A percentile compares a stretch with the other conserved stretches of the same genome.
Evolutionary conservation across 2,888 invertebrate species (phyloP).

Genomic region (Eristalinus sepulchralis): DNA sequence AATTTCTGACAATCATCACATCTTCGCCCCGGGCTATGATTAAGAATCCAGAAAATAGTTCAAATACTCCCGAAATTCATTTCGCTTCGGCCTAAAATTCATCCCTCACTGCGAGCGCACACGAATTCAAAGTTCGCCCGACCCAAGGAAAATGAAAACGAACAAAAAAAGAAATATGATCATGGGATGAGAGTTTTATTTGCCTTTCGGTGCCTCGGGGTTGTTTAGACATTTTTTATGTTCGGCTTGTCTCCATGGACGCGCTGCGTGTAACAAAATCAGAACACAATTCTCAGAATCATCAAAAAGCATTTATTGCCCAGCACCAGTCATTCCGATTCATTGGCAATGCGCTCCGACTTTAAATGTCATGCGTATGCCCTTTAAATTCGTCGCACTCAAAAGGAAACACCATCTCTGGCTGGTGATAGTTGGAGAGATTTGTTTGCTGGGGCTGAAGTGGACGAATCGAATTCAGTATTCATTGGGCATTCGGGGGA

Average conservation of each 20-base stretch:
- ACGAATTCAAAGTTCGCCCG: neutral
- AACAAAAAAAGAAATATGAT: neutral
- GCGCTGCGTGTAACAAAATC: neutral
- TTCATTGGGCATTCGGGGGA: too few relatives aligned
- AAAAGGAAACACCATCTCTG: too few relatives aligned
- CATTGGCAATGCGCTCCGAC: neutral
- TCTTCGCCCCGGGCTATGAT: neutral
- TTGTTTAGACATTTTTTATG: neutral
- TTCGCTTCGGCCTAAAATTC: too few relatives aligned
- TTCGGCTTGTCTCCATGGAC: neutral
- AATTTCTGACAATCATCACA: neutral
- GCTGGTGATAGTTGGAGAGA: too few relatives aligned
- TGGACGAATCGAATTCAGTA: too few relatives aligned
- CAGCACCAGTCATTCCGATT: neutral
- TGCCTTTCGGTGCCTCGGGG: neutral
- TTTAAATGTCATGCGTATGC: neutral
- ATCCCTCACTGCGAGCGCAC: neutral
- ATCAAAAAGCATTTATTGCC: neutral
- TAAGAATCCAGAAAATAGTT: neutral
- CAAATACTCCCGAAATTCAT: neutral
- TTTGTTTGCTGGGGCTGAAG: too few relatives aligned
- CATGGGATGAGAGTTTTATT: neutral
- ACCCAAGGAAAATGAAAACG: neutral
- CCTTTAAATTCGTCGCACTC: neutral
- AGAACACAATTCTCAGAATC: neutral